Evolutionary conservation across 1,140 invertebrate species (phyloP).

Genomic region (Lepeophtheirus salmonis): DNA sequence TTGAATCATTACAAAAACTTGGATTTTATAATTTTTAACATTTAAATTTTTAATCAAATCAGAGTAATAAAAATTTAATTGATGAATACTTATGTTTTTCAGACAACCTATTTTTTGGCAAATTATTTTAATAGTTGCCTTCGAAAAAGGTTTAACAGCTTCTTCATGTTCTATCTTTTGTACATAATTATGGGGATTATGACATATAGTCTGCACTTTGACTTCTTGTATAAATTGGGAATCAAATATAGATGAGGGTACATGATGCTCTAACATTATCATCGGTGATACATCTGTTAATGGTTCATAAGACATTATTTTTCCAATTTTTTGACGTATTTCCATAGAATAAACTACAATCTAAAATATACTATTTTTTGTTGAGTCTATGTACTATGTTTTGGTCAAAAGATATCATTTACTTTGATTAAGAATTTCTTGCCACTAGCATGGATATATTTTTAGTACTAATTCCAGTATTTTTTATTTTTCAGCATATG

Average conservation of each 20-base stretch:
- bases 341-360: too few relatives aligned
- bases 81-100: neutral
- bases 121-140: neutral
- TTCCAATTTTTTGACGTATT: too few relatives aligned
- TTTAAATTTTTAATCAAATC: neutral
- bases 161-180: neutral
- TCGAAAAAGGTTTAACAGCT: neutral
- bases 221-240: neutral
- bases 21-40: neutral
- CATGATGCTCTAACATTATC: too few relatives aligned
- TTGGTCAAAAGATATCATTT: too few relatives aligned
- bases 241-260: slow-evolving; percentile 16
- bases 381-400: too few relatives aligned
- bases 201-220: neutral
- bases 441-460: too few relatives aligned
- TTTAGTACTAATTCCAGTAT: too few relatives aligned
- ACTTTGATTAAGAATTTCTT: too few relatives aligned
- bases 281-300: too few relatives aligned
- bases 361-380: too few relatives aligned
- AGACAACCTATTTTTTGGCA: neutral
- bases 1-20: neutral
- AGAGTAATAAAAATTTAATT: neutral
- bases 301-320: too few relatives aligned
- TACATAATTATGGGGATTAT: neutral
- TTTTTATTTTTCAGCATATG: too few relatives aligned